A percentile compares a stretch with the other conserved stretches of the same genome.
These are phyloP conservation scores for Apamea sordens DNA, from an alignment of 2,888 invertebrate species.

Conservation along the genomic window DNA sequence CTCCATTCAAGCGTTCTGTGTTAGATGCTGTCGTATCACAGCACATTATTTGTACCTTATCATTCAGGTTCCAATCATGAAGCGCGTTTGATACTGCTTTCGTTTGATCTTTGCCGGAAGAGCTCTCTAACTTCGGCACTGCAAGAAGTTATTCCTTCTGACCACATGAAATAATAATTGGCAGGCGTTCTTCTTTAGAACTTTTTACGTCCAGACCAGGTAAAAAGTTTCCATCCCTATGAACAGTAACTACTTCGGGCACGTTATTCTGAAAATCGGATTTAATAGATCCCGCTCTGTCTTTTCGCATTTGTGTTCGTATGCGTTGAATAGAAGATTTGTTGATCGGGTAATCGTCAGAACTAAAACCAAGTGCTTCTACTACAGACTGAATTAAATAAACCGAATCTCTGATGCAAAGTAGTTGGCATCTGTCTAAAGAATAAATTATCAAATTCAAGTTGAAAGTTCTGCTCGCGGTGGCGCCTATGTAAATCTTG, in stretches of 20 bases:
- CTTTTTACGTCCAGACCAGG: background rate
- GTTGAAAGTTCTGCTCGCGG: no score
- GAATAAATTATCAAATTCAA: background rate
- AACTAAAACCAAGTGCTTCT: background rate
- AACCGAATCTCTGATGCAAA: background rate
- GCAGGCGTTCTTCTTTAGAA: background rate
- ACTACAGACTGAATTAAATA: background rate
- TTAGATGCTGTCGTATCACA: background rate
- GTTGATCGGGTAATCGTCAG: no score
- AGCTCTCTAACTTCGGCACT: background rate
- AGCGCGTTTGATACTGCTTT: background rate
- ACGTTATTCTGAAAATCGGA: background rate
- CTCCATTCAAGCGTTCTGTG: background rate
- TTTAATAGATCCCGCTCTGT: background rate
- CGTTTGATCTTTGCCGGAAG: background rate
- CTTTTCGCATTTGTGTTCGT: background rate
- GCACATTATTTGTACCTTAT: background rate
- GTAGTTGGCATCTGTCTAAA: background rate
- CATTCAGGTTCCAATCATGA: background rate
- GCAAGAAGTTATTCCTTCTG: background rate
- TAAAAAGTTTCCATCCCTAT: background rate
- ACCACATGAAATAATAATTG: background rate
- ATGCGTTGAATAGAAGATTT: background rate
- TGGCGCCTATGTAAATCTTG: background rate
- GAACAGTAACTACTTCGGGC: background rate